Percentiles rank a stretch among this genome's conserved stretches.
phyloP scores from a whole-genome alignment of 2,113 vertebrate genomes.

The Dromiciops gliroides region DNA sequence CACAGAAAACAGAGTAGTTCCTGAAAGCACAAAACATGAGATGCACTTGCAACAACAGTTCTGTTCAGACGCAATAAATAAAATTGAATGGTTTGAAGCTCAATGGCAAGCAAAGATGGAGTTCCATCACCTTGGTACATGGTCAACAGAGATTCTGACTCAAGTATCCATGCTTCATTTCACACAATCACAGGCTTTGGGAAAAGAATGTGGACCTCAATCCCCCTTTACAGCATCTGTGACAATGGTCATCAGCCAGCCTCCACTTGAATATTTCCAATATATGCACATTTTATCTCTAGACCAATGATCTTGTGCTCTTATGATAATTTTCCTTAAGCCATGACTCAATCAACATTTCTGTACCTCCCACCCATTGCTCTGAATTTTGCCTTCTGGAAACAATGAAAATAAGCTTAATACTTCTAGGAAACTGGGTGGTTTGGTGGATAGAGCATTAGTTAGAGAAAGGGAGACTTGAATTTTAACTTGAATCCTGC shows the following conservation, averaged over 20 bases:
- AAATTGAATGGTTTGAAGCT: neutral
- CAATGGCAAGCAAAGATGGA: neutral
- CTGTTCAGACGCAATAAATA: neutral
- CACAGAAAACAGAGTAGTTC: neutral
- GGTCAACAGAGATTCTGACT: neutral
- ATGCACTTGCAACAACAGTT: neutral
- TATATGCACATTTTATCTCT: neutral
- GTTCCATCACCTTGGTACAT: neutral
- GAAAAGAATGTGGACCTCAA: neutral
- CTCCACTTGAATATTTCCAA: neutral
- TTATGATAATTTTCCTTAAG: neutral
- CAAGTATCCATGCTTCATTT: neutral
- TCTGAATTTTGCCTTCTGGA: neutral
- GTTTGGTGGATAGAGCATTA: neutral
- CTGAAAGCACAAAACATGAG: neutral
- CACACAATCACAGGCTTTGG: neutral
- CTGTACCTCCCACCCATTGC: neutral
- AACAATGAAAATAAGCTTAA: neutral
- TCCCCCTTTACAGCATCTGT: neutral
- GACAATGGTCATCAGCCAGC: neutral
- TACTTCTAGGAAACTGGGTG: neutral
- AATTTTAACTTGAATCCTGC: neutral
- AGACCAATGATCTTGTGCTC: neutral
- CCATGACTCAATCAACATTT: neutral
- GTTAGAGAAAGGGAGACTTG: neutral